Evolutionary conservation across 2,888 invertebrate genomes (phyloP), one percentile per base, ranked within the genome.

Genomic region (Tyria jacobaeae): DNA sequence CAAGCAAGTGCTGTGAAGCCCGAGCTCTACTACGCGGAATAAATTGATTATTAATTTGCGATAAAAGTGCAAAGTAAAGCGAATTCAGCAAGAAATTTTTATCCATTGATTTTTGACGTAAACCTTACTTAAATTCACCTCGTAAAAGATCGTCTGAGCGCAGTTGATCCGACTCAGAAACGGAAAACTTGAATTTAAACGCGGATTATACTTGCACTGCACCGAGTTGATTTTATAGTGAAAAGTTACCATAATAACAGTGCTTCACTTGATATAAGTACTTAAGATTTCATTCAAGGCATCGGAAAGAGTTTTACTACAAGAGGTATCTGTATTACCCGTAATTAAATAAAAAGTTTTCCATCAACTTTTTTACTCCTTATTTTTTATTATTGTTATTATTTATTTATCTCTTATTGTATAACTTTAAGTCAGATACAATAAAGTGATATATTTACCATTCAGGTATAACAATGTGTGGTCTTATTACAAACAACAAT

Each of bases 171-270:
- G 54, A 53, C 61, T 69, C 69, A 74, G 68, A 47, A 41, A 64
- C 68, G 68, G 71, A 75, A 73, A 78, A 76, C 75, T 77, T 75
- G 71, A 73, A 75, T 81, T 78, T 80, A 70, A 76, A 79, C 73
- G 64, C 66, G 66, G 78, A 74, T 80, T 71, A 76, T 68, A 69
- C 70, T 70, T 69, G 62, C 50, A 54, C 24, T 49, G 57, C 39
- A 37, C 21, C 60, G n/a, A 60, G 41, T 60, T 50, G 24, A 55
- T 50, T 59, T 53, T 53, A 44, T 48, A 48, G 27, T 59, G 47
- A 17, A 52, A 59, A 60, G 15, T 54, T 34, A 37, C 44, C 44
- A 27, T 34, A 34, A 52, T 52, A 57, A 51, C 34, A 48, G 37
- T 48, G 52, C 31, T 37, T 60, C 15, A 21, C 14, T 25, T 25